These are phyloP conservation scores for Drosophila leontia DNA, from an alignment of 1,140 invertebrate species.

Conservation along the genomic window DNA sequence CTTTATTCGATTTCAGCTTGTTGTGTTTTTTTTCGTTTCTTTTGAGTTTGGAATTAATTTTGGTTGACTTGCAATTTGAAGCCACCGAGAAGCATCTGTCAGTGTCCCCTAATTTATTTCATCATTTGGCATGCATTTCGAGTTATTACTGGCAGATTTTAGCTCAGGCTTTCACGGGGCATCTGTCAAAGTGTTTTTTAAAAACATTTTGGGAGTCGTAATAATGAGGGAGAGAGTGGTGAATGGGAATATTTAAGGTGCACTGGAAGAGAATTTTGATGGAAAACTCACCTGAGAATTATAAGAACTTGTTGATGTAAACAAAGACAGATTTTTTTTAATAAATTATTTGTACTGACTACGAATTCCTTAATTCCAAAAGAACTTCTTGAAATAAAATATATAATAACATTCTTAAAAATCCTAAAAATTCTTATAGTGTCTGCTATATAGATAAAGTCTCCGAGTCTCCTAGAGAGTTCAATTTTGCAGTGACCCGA, in stretches of 20 bases:
- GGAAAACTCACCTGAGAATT: background rate
- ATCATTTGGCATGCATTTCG: constrained; percentile 1
- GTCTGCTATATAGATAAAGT: background rate
- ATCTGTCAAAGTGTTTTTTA: constrained; percentile 2
- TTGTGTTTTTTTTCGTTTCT: constrained; percentile 45
- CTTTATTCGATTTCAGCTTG: constrained; percentile 72
- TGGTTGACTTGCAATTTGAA: constrained; percentile 32
- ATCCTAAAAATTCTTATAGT: background rate
- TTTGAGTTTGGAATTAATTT: constrained; percentile 28
- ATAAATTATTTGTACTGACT: no score
- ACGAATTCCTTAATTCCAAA: no score
- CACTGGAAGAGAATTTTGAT: background rate
- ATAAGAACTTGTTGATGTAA: background rate
- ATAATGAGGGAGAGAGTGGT: background rate
- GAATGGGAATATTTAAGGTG: background rate
- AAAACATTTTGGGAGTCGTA: background rate
- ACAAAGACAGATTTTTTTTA: no score
- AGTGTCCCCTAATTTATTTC: constrained; percentile 2
- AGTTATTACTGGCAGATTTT: constrained; percentile 11
- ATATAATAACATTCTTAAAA: background rate
- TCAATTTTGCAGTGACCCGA: constrained; percentile 44
- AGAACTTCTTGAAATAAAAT: background rate
- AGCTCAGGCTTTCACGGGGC: background rate
- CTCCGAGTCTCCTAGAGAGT: constrained; percentile 3
- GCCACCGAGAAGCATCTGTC: background rate